Conservation (phyloP, 1,140 invertebrate species). For the Drosophila oshimai region DNA sequence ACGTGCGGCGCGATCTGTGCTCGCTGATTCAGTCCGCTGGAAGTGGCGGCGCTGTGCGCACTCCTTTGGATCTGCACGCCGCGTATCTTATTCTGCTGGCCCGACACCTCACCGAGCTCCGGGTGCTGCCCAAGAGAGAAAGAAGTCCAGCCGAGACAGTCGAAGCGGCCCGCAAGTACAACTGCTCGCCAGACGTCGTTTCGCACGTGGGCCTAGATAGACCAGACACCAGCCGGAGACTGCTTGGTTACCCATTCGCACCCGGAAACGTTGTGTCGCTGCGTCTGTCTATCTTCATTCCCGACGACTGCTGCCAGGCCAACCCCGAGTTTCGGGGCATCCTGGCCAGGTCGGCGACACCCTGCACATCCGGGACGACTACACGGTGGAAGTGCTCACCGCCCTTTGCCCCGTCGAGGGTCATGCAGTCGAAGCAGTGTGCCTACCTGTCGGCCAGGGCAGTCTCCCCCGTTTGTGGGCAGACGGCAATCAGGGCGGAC, state of each 20-base stretch:
- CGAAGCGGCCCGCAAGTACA: constrained; percentile 5
- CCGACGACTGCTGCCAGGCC: constrained; percentile 23
- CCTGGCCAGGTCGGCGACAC: constrained; percentile 43
- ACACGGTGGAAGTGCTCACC: constrained; percentile 31
- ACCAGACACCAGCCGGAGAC: background rate
- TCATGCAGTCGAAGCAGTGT: constrained; percentile 1
- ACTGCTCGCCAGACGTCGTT: constrained; percentile 13
- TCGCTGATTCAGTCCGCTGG: constrained; percentile 1
- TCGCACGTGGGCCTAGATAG: constrained; percentile 35
- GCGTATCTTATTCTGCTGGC: constrained; percentile 28
- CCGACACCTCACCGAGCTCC: constrained; percentile 4
- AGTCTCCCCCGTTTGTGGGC: background rate
- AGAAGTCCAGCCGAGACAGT: background rate
- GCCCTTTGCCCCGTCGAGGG: constrained; percentile 1
- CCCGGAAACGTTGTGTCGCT: constrained; percentile 41
- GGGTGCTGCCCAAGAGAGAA: constrained; percentile 9
- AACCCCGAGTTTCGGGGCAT: constrained; percentile 52
- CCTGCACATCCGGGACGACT: constrained; percentile 14
- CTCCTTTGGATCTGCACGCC: constrained; percentile 27
- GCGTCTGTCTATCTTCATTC: constrained; percentile 43
- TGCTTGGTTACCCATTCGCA: constrained; percentile 13
- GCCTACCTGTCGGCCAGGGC: no score
- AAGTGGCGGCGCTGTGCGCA: background rate
- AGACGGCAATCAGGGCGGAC: background rate
- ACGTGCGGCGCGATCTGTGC: constrained; percentile 31